Evolutionary conservation across 53 echinoderm and acorn worm genomes (phyloP).

Genomic region (Paracentrotus lividus): DNA sequence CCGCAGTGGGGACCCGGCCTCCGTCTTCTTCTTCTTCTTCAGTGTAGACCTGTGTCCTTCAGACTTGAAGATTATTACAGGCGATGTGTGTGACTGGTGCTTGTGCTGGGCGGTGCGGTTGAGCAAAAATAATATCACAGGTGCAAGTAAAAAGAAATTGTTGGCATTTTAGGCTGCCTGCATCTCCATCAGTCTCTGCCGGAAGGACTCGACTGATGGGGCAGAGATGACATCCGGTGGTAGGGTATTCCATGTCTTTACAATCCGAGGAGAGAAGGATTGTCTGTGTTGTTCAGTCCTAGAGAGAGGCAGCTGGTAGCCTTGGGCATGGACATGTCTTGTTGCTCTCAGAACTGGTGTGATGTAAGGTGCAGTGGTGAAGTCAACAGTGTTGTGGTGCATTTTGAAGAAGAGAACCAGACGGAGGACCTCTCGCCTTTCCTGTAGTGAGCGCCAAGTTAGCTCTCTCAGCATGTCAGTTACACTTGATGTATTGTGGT

Average conservation of each 20-base stretch:
- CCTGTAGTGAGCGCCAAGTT: neutral
- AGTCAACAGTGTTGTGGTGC: neutral
- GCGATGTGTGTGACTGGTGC: neutral
- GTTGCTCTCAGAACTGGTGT: neutral
- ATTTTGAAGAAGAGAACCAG: neutral
- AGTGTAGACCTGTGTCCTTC: neutral
- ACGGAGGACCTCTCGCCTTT: neutral
- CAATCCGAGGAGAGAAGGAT: neutral
- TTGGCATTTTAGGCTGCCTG: neutral
- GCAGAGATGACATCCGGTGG: neutral
- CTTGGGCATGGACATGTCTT: conserved; percentile 26
- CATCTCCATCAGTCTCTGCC: neutral
- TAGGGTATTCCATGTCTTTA: neutral
- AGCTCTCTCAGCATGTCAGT: neutral
- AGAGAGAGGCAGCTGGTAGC: neutral
- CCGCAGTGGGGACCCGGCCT: no score
- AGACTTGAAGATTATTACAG: neutral
- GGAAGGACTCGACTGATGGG: neutral
- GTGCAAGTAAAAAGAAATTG: neutral
- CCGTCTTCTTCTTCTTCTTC: neutral
- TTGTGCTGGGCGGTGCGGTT: neutral
- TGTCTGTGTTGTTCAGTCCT: neutral
- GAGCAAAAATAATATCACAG: neutral
- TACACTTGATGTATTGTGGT: conserved; percentile 34
- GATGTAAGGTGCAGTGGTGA: neutral